Evolutionary conservation across 2,113 vertebrate species (phyloP).

Genomic region (Centropus bengalensis): DNA sequence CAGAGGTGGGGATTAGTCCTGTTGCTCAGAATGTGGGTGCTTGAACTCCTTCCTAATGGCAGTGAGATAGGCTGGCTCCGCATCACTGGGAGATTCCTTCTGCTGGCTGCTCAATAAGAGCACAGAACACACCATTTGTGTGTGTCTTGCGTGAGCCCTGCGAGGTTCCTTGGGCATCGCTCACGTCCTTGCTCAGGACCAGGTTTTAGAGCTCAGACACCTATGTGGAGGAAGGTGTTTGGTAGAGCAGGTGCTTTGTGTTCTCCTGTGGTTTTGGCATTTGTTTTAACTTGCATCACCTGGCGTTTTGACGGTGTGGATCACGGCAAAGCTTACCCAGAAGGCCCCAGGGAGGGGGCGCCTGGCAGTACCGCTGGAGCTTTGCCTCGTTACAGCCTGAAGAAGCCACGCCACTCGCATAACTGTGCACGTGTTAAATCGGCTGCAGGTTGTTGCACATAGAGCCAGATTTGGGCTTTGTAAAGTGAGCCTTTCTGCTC

Average conservation of each 20-base stretch:
- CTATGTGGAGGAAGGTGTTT: not conserved
- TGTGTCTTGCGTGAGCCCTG: not conserved
- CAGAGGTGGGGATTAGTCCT: not conserved
- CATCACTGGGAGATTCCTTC: not conserved
- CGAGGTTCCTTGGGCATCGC: not conserved
- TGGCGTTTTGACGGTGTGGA: not conserved
- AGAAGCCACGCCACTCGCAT: fast-evolving
- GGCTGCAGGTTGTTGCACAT: not conserved
- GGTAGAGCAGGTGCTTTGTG: not conserved
- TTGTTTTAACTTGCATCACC: not conserved
- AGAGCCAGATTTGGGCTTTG: not conserved
- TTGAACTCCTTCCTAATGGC: not conserved
- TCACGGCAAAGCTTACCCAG: not conserved
- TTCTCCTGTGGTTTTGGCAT: not conserved
- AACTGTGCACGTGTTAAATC: fast-evolving
- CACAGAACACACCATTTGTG: not conserved
- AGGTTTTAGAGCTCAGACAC: not conserved
- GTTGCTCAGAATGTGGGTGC: not conserved
- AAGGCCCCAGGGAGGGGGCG: fast-evolving
- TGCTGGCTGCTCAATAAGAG: not conserved
- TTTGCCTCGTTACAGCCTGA: not conserved
- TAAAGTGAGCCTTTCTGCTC: not conserved
- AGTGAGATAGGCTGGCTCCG: not conserved
- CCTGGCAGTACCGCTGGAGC: not conserved
- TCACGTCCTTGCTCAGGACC: not conserved